Evolutionary conservation across 2,888 invertebrate species (phyloP), one percentile per base, ranked within the genome.

Genomic region (Drosophila hawaiiensis): DNA sequence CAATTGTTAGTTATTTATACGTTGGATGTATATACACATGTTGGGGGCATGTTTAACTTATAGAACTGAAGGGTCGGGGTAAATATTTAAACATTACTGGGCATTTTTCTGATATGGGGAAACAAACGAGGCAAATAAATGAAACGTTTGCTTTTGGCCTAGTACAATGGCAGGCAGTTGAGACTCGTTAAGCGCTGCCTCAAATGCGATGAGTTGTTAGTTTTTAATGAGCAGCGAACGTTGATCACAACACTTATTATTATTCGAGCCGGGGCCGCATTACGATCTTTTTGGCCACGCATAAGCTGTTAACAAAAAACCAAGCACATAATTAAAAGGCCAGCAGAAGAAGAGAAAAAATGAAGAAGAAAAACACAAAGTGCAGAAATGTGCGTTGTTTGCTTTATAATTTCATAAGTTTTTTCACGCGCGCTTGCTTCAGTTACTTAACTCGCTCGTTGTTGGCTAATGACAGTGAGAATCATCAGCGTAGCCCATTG

Each of bases 281-380:
- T 86, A 78, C 74, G 82, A 78, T 65, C 56, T 65, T 78, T 75
- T 72, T 72, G 78, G 88, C 88, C 76, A 85, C 80, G 90, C 88
- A 80, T 71, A 78, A 66, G 58, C 67, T 53, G 61, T 66, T 55
- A 62, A 50, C 60, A 70, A 67, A 29, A 59, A 49, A 39, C 49
- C 64, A n/a, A n/a, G 53, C 62, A 58, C 59, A 63, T 74, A 78
- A 87, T 82, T 87, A 87, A 76, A 76, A 63, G 61, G 49, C 56
- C 56, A 63, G 59, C 29, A 37, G 58, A 66, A 49, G 61, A n/a
- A 12, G n/a, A 56, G 2, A 10, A 7, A 14, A 35, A 59, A 56
- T 60, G 5, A 29, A 29, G 22, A 47, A 16, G 47, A 25, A 1
- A 63, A 65, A 41, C 70, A 71, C 75, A 59, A 67, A 75, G 69